Evolutionary conservation across 2,888 invertebrate genomes (phyloP), one percentile per base, ranked within the genome.

Genomic region (Aporophyla lueneburgensis): DNA sequence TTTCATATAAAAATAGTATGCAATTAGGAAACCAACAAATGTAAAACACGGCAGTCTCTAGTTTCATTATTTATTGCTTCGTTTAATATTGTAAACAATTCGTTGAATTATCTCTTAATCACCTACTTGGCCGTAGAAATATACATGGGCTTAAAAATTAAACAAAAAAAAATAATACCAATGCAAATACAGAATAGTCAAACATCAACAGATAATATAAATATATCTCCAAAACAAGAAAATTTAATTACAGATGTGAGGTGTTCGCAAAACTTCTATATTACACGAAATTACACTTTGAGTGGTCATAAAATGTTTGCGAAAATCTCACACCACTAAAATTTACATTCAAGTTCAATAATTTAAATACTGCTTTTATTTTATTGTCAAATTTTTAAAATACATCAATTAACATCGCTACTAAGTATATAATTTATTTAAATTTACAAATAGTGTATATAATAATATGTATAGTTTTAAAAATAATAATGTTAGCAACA

Each of bases 331-430:
- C 78, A 69, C 49, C 65, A 67, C 71, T 74, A 78, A 87, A 87
- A 82, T 86, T 84, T 88, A 87, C 86, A 88, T 80, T 77, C 81
- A 80, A 85, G 71, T 92, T 91, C 85, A 92, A 93, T 94, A 94
- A 94, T 94, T 94, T 95, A 95, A 96, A 96, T 96, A 96, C 96
- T 96, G 96, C 93, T 96, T 95, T 95, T 78, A 86, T 76, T 95
- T 96, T 96, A 96, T 96, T 96, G 96, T 96, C 96, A 93, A 95
- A 93, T 95, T 90, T 89, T 93, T 91, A 90, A 95, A 95, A 94
- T 94, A 95, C 94, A 92, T 92, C 91, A 84, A 86, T 91, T 86
- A 90, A 87, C 88, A 90, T 88, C 86, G 85, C 89, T 87, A 87
- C 79, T 71, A 79, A 83, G 62, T 84, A 86, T 90, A 89, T 83